Evolutionary conservation across 2,113 vertebrate genomes (phyloP).

Genomic region (Delphinapterus leucas): DNA sequence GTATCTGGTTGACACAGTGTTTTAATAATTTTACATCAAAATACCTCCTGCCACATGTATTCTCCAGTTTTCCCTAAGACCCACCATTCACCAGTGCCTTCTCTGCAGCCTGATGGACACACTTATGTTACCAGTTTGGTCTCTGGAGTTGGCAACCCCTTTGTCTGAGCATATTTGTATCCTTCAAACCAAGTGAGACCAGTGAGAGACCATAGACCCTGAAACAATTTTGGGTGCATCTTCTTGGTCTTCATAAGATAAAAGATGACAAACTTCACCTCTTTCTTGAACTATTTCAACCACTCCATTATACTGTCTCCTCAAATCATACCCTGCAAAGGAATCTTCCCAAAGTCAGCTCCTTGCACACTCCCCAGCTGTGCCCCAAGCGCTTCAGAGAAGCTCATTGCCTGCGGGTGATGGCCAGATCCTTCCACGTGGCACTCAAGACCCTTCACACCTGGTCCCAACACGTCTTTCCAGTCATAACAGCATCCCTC

Average conservation of each 20-base stretch:
- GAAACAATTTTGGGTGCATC: background rate
- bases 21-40: background rate
- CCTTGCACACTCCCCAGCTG: background rate
- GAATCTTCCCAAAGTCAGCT: background rate
- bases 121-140: background rate
- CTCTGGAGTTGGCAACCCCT: background rate
- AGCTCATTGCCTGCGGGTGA: background rate
- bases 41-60: accelerated
- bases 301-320: background rate
- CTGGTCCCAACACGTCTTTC: background rate
- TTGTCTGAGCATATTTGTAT: background rate
- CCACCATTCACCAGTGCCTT: background rate
- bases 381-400: background rate
- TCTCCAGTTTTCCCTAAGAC: accelerated
- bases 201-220: background rate
- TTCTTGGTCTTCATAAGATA: background rate
- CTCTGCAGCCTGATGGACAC: background rate
- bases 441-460: no score
- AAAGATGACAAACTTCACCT: background rate
- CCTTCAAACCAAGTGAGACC: background rate
- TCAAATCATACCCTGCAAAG: background rate
- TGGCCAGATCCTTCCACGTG: no score
- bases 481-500: background rate
- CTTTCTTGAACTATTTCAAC: background rate
- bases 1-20: background rate